A percentile compares a stretch with the other conserved stretches of the same genome.
Conservation (phyloP, 2,113 vertebrate species). For the Sialia sialis region DNA sequence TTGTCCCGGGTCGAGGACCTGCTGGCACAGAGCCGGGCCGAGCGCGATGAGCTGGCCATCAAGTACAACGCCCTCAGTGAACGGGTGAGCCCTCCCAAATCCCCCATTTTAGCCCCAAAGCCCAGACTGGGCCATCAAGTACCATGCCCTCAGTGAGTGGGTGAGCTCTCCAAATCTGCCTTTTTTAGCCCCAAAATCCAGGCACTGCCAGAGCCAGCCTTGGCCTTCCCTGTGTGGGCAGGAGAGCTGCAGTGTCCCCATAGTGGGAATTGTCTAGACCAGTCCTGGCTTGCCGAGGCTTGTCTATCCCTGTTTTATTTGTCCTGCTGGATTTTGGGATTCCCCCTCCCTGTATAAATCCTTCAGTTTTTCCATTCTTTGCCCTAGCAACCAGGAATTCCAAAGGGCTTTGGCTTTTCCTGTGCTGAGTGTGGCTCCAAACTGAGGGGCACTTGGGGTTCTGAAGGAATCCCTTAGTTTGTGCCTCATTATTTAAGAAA, state of each 20-base stretch:
- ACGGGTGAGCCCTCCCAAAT: constrained; percentile 75
- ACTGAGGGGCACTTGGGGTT: background rate
- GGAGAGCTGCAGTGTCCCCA: accelerated
- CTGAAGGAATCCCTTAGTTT: background rate
- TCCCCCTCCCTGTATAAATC: background rate
- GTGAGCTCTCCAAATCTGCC: background rate
- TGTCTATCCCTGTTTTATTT: background rate
- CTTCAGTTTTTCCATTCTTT: background rate
- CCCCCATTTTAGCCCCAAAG: background rate
- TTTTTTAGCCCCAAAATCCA: background rate
- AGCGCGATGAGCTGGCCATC: constrained; percentile 93
- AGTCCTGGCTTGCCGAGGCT: background rate
- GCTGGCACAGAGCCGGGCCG: constrained; percentile 89
- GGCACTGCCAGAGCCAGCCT: accelerated
- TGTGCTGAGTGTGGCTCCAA: accelerated
- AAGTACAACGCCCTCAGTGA: constrained; percentile 91
- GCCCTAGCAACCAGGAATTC: background rate
- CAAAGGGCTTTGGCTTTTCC: background rate
- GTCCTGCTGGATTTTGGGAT: accelerated
- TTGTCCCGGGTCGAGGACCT: constrained; percentile 88
- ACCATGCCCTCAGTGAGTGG: background rate
- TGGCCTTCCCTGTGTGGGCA: accelerated
- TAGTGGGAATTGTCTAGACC: background rate
- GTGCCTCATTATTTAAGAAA: background rate
- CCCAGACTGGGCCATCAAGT: background rate